These are phyloP conservation scores for Lepus oiostolus DNA, from an alignment of 2,797 vertebrate species.

Conservation along the genomic window DNA sequence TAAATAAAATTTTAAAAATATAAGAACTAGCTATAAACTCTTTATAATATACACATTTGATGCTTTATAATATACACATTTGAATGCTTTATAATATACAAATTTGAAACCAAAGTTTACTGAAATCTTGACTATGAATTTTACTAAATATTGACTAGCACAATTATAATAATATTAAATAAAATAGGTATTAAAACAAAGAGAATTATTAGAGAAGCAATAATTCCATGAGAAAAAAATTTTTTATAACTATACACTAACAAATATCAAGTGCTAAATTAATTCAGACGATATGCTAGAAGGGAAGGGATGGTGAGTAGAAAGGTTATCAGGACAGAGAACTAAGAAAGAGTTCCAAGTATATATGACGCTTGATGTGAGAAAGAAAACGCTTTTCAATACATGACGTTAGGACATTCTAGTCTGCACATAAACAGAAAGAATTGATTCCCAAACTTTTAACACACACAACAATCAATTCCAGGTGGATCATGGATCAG, in stretches of 20 bases:
- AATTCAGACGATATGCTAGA: background rate
- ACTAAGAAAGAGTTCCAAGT: background rate
- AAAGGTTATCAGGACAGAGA: background rate
- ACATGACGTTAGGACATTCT: background rate
- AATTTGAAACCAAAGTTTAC: background rate
- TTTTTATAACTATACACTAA: constrained; percentile 46
- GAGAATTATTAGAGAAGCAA: background rate
- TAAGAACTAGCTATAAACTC: background rate
- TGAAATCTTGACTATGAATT: background rate
- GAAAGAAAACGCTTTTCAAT: background rate
- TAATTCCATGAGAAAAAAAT: background rate
- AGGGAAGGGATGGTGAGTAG: background rate
- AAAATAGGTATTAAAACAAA: constrained; percentile 23
- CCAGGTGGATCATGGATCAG: background rate
- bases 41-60: background rate
- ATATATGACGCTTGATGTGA: background rate
- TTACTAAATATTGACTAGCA: background rate
- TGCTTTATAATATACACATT: background rate
- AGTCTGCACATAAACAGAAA: background rate
- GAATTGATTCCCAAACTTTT: background rate
- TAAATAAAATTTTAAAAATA: background rate
- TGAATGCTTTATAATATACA: too few species aligned
- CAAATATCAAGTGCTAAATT: background rate
- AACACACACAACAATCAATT: background rate
- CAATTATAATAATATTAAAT: background rate